A percentile compares a stretch with the other conserved stretches of the same genome.
phyloP scores from a whole-genome alignment of 2,888 invertebrate species.

The Teleiodes luculella region DNA sequence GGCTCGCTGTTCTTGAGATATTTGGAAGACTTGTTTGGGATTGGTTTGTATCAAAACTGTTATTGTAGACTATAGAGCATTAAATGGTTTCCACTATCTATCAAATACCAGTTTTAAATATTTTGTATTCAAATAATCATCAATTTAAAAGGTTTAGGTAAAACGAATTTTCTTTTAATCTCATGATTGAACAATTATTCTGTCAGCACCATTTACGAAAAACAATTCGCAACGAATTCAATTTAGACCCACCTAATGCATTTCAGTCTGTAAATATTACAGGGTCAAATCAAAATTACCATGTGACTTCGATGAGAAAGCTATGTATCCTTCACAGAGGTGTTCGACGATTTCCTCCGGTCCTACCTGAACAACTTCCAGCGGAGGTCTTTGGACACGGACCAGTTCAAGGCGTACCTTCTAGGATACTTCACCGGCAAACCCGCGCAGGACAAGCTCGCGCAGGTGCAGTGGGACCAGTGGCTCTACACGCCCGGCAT shows the following conservation, averaged over 20 bases:
- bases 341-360: slow-evolving; percentile 90
- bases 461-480: slow-evolving; percentile 87
- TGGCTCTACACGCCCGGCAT: slow-evolving; percentile 92
- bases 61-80: background rate
- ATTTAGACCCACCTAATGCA: too few relatives aligned
- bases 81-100: too few relatives aligned
- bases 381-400: slow-evolving; percentile 89
- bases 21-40: slow-evolving; percentile 4
- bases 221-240: too few relatives aligned
- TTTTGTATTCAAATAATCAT: too few relatives aligned
- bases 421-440: slow-evolving; percentile 82
- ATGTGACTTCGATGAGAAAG: background rate
- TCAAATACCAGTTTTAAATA: too few relatives aligned
- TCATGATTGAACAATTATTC: too few relatives aligned
- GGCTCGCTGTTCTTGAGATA: slow-evolving; percentile 8
- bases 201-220: too few relatives aligned
- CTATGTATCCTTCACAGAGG: slow-evolving; percentile 38
- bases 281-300: background rate
- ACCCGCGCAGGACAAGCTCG: slow-evolving; percentile 59
- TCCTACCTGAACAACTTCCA: slow-evolving; percentile 89
- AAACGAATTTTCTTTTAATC: too few relatives aligned
- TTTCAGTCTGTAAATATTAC: too few relatives aligned
- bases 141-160: too few relatives aligned
- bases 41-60: background rate
- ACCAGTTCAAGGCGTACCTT: slow-evolving; percentile 87